Evolutionary conservation across 2,797 vertebrate genomes (phyloP).

Genomic region (Anolis apletophallus): DNA sequence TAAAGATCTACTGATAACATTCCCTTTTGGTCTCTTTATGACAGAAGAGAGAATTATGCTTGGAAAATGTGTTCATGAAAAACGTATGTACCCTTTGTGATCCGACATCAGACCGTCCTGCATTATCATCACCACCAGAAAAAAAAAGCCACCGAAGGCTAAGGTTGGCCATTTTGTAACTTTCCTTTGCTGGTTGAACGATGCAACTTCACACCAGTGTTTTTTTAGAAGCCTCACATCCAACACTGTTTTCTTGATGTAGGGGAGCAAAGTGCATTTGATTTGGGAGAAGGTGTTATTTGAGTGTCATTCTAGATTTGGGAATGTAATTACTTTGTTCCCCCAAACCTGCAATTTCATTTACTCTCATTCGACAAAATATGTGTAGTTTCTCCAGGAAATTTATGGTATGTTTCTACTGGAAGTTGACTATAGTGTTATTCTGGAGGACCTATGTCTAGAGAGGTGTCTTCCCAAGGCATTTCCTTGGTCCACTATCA

Average conservation of each 20-base stretch:
- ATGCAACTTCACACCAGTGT: not conserved
- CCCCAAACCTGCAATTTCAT: not conserved
- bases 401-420: no score
- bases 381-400: no score
- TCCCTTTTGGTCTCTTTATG: constrained; percentile 49
- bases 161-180: not conserved
- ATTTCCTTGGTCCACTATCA: no score
- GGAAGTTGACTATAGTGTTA: no score
- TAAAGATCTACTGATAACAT: not conserved
- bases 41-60: constrained; percentile 18
- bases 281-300: not conserved
- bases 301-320: not conserved
- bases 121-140: not conserved
- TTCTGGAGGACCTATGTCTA: no score
- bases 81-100: not conserved
- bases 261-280: not conserved
- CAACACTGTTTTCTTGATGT: not conserved
- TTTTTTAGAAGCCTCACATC: not conserved
- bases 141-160: not conserved
- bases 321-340: not conserved
- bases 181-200: constrained; percentile 4
- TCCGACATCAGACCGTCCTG: not conserved
- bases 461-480: no score
- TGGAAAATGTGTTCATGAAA: not conserved
- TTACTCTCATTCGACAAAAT: no score